Conservation (phyloP, 2,113 vertebrate genomes). For the Parotia lawesii region DNA sequence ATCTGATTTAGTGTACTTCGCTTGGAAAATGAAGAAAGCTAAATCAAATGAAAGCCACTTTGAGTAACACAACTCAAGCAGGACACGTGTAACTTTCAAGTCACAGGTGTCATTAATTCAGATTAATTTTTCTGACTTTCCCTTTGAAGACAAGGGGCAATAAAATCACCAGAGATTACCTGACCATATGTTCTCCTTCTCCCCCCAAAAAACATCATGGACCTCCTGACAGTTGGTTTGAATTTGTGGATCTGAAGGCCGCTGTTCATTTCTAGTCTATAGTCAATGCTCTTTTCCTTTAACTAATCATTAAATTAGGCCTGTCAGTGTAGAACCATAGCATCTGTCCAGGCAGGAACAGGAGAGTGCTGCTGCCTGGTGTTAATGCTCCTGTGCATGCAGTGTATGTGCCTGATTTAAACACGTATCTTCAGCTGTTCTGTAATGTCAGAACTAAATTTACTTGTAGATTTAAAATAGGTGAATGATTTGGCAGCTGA, state of each 20-base stretch:
- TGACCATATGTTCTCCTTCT: background rate
- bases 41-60: conserved; percentile 28
- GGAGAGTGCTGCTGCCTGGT: background rate
- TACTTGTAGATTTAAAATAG: conserved; percentile 52
- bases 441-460: conserved; percentile 24
- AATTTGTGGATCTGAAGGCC: background rate
- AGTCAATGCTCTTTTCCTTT: background rate
- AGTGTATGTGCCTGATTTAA: conserved; percentile 21
- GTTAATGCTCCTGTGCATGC: background rate
- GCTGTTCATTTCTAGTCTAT: background rate
- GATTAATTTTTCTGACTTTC: conserved; percentile 3
- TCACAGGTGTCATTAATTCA: background rate
- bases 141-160: background rate
- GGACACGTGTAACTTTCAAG: background rate
- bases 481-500: conserved; percentile 17
- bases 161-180: background rate
- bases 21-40: conserved; percentile 5
- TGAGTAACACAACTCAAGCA: background rate
- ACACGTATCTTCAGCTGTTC: conserved; percentile 30
- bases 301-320: background rate
- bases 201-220: background rate
- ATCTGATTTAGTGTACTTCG: conserved; percentile 8
- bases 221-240: background rate
- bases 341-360: background rate
- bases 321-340: background rate